A percentile compares a stretch with the other conserved stretches of the same genome.
Evolutionary conservation across 1,140 invertebrate species (phyloP).

Genomic region (Lasaia peninsularis): DNA sequence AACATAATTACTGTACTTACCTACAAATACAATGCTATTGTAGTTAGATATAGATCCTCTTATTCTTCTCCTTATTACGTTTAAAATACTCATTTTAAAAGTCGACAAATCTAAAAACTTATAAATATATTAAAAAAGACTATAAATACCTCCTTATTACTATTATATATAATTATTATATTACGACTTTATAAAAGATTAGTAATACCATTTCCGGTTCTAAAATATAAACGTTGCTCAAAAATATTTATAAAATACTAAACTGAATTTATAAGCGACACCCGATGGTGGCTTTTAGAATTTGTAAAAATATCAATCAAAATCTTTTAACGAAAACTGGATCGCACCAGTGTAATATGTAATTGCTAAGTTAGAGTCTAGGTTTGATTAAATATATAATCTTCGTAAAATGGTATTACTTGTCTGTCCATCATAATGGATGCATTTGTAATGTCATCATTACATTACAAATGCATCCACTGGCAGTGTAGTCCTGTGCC

Average conservation of each 20-base stretch:
- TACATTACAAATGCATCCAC: background rate
- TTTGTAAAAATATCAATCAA: too few relatives aligned
- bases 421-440: background rate
- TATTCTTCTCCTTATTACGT: conserved; percentile 3
- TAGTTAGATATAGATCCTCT: conserved; percentile 28
- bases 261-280: too few relatives aligned
- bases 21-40: conserved; percentile 21
- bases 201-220: background rate
- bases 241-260: background rate
- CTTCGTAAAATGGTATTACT: background rate
- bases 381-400: too few relatives aligned
- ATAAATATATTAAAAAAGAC: background rate
- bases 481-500: background rate
- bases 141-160: background rate
- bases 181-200: background rate
- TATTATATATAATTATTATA: background rate
- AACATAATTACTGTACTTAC: conserved; percentile 1
- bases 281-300: too few relatives aligned
- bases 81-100: background rate
- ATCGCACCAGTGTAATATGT: too few relatives aligned
- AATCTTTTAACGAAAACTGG: too few relatives aligned
- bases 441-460: too few relatives aligned
- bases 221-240: too few relatives aligned
- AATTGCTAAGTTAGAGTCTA: too few relatives aligned
- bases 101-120: background rate